Conservation (phyloP, 1,140 invertebrate species). For the Aphelinus atriplicis region DNA sequence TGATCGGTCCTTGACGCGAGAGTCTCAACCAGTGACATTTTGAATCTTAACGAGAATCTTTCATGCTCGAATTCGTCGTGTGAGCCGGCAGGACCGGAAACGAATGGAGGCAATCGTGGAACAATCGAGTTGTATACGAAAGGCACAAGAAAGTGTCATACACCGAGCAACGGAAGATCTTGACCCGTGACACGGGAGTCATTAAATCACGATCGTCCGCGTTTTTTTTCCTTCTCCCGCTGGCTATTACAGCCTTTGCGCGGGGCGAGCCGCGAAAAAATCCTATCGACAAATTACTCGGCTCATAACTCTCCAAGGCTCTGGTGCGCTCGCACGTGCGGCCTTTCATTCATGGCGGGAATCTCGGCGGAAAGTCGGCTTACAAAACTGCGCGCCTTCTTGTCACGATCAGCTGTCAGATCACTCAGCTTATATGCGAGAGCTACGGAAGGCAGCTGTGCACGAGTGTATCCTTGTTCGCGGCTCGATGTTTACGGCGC, state of each 20-base stretch:
- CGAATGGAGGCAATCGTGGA: too few species aligned
- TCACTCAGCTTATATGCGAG: not conserved
- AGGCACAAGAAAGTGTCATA: too few species aligned
- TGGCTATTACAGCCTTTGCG: not conserved
- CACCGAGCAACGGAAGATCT: slow-evolving; percentile 35
- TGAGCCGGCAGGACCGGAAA: too few species aligned
- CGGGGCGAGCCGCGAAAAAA: slow-evolving; percentile 1
- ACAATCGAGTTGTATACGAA: too few species aligned
- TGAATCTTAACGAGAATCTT: too few species aligned
- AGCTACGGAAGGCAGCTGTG: too few species aligned
- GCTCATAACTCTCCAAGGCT: slow-evolving; percentile 7
- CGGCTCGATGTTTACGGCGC: too few species aligned
- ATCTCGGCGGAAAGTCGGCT: slow-evolving; percentile 1
- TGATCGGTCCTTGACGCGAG: too few species aligned
- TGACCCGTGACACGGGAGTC: slow-evolving; percentile 42
- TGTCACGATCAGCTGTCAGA: slow-evolving; percentile 15
- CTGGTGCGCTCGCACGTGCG: too few species aligned
- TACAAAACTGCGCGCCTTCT: not conserved
- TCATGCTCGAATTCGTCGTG: too few species aligned
- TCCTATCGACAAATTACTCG: slow-evolving; percentile 15
- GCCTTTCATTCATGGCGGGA: slow-evolving; percentile 6
- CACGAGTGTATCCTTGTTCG: too few species aligned
- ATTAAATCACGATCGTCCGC: slow-evolving; percentile 45
- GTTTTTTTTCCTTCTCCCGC: slow-evolving; percentile 14
- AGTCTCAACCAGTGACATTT: too few species aligned